These are phyloP conservation scores for Andricus curvator DNA, from an alignment of 2,888 invertebrate genomes.

Conservation along the genomic window DNA sequence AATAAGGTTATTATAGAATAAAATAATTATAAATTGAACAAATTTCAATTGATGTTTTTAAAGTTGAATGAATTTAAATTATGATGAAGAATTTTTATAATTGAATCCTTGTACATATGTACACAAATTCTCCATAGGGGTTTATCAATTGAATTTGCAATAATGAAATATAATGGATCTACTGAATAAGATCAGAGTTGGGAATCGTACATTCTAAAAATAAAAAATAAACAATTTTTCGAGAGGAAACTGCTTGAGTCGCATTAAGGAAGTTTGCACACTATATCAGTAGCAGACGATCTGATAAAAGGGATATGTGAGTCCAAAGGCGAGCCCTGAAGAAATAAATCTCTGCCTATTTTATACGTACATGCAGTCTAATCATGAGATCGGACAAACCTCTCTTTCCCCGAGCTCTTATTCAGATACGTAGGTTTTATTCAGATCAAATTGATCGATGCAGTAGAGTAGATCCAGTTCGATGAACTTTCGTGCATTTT, in stretches of 20 bases:
- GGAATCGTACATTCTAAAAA: neutral
- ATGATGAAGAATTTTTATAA: too few species aligned
- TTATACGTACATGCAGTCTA: conserved; percentile 25
- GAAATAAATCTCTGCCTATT: conserved; percentile 37
- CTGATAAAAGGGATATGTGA: conserved; percentile 23
- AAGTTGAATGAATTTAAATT: too few species aligned
- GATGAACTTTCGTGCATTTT: conserved; percentile 19
- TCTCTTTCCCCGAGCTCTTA: conserved; percentile 11
- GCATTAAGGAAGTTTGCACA: conserved; percentile 14
- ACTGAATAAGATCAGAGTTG: neutral
- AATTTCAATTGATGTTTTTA: too few species aligned
- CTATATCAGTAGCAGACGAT: conserved; percentile 28
- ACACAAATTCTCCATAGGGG: neutral
- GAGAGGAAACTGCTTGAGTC: neutral
- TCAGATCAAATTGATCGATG: conserved; percentile 35
- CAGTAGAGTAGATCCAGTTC: conserved; percentile 24
- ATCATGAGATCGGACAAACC: conserved; percentile 29
- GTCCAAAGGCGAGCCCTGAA: conserved; percentile 16
- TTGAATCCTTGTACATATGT: neutral
- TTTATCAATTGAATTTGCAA: too few species aligned
- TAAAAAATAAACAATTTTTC: neutral
- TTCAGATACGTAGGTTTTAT: conserved; percentile 34
- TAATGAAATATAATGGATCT: neutral
- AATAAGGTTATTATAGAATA: too few species aligned
- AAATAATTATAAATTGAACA: too few species aligned